These are phyloP conservation scores for Drosophila nigricruria DNA, from an alignment of 2,888 invertebrate species.

Conservation along the genomic window DNA sequence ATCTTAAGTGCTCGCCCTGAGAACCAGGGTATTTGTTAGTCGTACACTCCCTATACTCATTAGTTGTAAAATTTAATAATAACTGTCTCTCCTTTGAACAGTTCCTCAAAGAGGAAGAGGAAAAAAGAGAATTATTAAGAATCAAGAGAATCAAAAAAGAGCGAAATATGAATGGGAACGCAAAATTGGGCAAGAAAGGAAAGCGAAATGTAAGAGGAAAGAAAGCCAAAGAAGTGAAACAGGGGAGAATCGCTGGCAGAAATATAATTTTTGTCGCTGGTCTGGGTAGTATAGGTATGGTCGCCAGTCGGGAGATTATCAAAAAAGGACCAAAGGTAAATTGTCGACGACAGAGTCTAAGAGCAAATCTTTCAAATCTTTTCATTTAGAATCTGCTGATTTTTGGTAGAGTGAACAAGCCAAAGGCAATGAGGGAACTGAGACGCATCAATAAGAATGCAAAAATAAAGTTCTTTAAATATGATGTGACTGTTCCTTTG, in stretches of 20 bases:
- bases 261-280: slow-evolving; percentile 10
- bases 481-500: not conserved
- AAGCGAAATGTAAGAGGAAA: not conserved
- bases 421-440: not conserved
- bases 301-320: not conserved
- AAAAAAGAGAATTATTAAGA: not conserved
- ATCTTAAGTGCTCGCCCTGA: too few relatives aligned
- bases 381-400: slow-evolving; percentile 3
- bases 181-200: not conserved
- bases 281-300: not conserved
- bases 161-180: not conserved
- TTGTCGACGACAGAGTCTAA: not conserved
- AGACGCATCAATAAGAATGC: not conserved
- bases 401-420: not conserved
- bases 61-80: not conserved
- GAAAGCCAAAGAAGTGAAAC: not conserved
- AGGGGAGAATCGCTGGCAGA: not conserved
- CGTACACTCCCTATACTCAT: not conserved
- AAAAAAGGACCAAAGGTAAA: slow-evolving; percentile 11
- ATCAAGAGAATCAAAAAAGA: not conserved
- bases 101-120: not conserved
- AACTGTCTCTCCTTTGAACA: not conserved
- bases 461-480: not conserved
- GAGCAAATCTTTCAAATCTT: not conserved
- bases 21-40: not conserved